Conservation (phyloP, 2,797 vertebrate genomes). For the Argyrosomus regius region DNA sequence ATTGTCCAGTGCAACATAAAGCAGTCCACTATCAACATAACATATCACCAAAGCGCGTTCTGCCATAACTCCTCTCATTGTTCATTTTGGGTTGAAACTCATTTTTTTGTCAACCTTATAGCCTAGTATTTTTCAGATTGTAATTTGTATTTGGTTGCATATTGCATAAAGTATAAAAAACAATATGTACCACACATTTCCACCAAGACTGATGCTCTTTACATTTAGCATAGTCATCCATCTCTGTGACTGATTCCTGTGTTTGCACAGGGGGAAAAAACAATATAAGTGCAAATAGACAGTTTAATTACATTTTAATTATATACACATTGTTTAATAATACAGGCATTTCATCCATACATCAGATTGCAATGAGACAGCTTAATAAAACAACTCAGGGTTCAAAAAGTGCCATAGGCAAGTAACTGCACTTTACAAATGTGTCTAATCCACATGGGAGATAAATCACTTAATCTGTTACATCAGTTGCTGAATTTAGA, state of each 20-base stretch:
- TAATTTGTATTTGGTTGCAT: too few species aligned
- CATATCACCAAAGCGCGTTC: too few species aligned
- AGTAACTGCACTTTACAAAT: neutral
- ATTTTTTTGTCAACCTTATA: too few species aligned
- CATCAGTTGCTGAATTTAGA: neutral
- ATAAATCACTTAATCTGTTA: neutral
- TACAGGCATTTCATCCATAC: too few species aligned
- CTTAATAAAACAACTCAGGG: neutral
- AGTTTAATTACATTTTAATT: neutral
- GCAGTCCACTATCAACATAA: too few species aligned
- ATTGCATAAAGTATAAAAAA: too few species aligned
- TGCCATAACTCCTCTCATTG: too few species aligned
- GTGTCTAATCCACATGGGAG: neutral
- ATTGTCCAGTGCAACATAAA: neutral
- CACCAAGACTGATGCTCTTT: too few species aligned
- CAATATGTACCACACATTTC: neutral
- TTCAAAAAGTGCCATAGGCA: too few species aligned
- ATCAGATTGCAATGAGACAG: neutral
- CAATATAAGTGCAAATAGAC: too few species aligned
- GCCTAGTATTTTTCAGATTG: too few species aligned
- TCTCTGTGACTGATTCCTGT: neutral
- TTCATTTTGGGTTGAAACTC: too few species aligned
- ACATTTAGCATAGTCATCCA: neutral
- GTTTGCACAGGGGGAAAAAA: neutral
- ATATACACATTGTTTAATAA: neutral